Percentiles rank a stretch among this genome's conserved stretches.
Conservation (phyloP, 2,113 vertebrate genomes). For the Cottus gobio region DNA sequence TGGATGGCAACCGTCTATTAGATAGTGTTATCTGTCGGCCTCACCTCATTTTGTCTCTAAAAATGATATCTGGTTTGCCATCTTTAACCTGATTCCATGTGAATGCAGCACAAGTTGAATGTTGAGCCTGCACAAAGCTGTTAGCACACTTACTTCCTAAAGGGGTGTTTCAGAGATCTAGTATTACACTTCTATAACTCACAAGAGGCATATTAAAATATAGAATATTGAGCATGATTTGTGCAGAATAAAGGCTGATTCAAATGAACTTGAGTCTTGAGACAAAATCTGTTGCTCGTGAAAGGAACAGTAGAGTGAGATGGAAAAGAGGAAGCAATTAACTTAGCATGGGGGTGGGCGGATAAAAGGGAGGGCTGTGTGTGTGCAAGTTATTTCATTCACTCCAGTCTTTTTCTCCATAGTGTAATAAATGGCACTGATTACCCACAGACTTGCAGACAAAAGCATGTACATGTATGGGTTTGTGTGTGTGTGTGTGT, state of each 20-base stretch:
- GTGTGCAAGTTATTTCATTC: slow-evolving; percentile 47
- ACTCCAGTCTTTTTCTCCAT: slow-evolving; percentile 51
- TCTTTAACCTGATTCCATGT: neutral
- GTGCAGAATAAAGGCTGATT: neutral
- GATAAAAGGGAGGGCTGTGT: slow-evolving; percentile 25
- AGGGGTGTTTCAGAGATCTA: neutral
- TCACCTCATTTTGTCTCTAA: no score
- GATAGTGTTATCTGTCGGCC: no score
- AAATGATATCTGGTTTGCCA: neutral
- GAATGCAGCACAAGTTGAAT: no score
- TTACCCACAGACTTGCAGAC: slow-evolving; percentile 74
- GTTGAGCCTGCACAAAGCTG: neutral
- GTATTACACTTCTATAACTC: neutral
- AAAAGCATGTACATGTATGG: slow-evolving; percentile 11
- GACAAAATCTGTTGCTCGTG: slow-evolving; percentile 8
- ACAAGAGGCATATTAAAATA: neutral
- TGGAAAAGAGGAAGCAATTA: slow-evolving; percentile 65
- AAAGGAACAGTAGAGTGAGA: slow-evolving; percentile 34
- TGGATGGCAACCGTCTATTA: no score
- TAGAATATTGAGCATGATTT: neutral
- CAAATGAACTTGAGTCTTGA: slow-evolving; percentile 3
- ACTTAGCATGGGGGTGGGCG: slow-evolving; percentile 41
- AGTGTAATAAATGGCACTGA: slow-evolving; percentile 70
- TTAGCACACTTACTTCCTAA: neutral
- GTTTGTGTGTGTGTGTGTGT: slow-evolving; percentile 1